Evolutionary conservation across 2,797 vertebrate genomes (phyloP).

Genomic region (Merluccius polli): DNA sequence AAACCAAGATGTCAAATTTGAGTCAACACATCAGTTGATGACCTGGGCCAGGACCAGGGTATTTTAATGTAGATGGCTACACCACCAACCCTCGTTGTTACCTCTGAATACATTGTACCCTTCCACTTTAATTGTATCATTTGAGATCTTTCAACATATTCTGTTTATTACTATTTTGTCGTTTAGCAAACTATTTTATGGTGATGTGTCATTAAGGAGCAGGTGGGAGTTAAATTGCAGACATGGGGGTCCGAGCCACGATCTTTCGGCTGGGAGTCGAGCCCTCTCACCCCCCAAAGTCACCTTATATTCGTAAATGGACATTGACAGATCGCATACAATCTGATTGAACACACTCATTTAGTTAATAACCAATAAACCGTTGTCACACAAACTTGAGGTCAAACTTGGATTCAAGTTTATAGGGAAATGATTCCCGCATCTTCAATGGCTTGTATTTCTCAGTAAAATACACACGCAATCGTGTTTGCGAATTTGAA

Average conservation of each 20-base stretch:
- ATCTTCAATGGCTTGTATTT: too few species aligned
- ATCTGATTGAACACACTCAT: not conserved
- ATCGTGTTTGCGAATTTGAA: too few species aligned
- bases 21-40: too few species aligned
- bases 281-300: not conserved
- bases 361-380: not conserved
- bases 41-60: too few species aligned
- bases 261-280: not conserved
- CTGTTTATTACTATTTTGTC: not conserved
- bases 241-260: not conserved
- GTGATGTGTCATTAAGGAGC: not conserved
- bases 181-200: not conserved
- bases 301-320: not conserved
- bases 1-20: too few species aligned
- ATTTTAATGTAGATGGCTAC: too few species aligned
- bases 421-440: too few species aligned
- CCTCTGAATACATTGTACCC: too few species aligned
- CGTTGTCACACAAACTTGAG: not conserved
- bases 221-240: not conserved
- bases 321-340: not conserved
- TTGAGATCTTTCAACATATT: not conserved
- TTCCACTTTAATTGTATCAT: too few species aligned
- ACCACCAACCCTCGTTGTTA: too few species aligned
- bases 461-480: too few species aligned
- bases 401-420: not conserved